Conservation (phyloP, 37 sponge, comb jelly and placozoan species). For the Eunapius fragilis region DNA sequence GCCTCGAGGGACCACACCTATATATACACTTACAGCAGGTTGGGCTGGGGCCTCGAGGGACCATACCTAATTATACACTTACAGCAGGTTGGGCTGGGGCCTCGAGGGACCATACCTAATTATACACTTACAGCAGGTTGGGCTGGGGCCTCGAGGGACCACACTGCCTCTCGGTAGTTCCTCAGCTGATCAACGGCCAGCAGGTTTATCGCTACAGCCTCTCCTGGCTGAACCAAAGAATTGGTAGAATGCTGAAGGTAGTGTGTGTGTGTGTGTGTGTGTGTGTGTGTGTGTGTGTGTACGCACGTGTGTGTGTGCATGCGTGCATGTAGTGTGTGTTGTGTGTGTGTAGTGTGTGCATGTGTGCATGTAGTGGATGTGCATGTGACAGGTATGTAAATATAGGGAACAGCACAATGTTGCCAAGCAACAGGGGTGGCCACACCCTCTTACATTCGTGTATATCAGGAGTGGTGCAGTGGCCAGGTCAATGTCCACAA, state of each 20-base stretch:
- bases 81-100: slow-evolving; percentile 22
- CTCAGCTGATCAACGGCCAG: slow-evolving; percentile 67
- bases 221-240: slow-evolving; percentile 71
- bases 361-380: too few species aligned
- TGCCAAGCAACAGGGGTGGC: too few species aligned
- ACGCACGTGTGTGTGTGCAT: not conserved
- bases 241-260: not conserved
- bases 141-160: slow-evolving; percentile 72
- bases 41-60: too few species aligned
- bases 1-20: not conserved
- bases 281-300: too few species aligned
- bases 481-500: not conserved
- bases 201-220: slow-evolving; percentile 53
- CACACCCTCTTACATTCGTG: too few species aligned
- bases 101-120: slow-evolving; percentile 80
- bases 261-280: not conserved
- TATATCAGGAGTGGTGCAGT: slow-evolving; percentile 7
- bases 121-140: slow-evolving; percentile 69
- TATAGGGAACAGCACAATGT: too few species aligned
- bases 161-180: slow-evolving; percentile 78
- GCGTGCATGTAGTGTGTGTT: too few species aligned
- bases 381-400: too few species aligned
- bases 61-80: not conserved
- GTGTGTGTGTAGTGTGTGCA: not conserved
- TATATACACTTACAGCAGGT: not conserved